phyloP scores from a whole-genome alignment of 92 coral and sea anemone species.

The Micromussa lordhowensis region DNA sequence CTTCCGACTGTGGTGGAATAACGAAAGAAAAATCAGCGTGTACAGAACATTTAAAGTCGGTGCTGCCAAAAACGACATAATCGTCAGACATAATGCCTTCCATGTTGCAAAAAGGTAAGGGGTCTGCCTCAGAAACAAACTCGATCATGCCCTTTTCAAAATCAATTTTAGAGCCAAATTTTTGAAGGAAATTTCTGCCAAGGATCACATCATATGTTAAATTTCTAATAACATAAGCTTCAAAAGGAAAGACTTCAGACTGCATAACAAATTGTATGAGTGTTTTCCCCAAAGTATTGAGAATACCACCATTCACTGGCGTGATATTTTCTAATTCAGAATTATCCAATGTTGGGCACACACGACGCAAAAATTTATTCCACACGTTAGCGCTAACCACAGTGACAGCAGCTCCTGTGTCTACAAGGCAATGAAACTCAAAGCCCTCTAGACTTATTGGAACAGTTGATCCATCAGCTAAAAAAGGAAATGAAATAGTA shows the following conservation, averaged over 20 bases:
- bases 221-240: conserved; percentile 16
- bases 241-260: conserved; percentile 2
- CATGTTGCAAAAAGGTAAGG: not conserved
- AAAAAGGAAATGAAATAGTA: not conserved
- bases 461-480: too few relatives aligned
- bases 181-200: conserved; percentile 49
- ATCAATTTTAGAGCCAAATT: conserved; percentile 30
- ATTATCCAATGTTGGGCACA: conserved; percentile 7
- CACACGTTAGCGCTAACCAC: conserved; percentile 29
- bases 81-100: too few relatives aligned
- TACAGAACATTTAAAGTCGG: not conserved
- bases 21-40: too few relatives aligned
- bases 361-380: not conserved
- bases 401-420: too few relatives aligned
- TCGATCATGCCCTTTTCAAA: conserved; percentile 2
- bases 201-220: conserved; percentile 25
- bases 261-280: conserved; percentile 14
- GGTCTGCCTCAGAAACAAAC: not conserved
- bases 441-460: too few relatives aligned
- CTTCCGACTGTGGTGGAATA: too few relatives aligned
- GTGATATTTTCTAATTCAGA: not conserved
- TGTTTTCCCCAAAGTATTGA: conserved; percentile 21
- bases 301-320: conserved; percentile 14
- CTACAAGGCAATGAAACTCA: too few relatives aligned
- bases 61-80: not conserved